phyloP scores from a whole-genome alignment of 37 sponge, comb jelly and placozoan species.

The Spongilla lacustris region DNA sequence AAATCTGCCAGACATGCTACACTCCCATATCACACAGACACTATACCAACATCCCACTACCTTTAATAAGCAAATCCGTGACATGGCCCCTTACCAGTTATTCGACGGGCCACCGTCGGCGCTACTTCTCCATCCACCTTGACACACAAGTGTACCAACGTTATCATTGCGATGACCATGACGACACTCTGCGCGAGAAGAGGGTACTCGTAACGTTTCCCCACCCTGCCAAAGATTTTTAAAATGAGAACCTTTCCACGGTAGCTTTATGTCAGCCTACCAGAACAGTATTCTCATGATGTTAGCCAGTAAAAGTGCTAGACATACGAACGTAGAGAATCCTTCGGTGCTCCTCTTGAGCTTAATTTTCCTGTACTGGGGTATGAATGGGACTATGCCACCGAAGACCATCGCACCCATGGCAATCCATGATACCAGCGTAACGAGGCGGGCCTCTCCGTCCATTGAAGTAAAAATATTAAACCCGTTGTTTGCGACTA shows the following conservation, averaged over 20 bases:
- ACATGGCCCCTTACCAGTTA: constrained; percentile 14
- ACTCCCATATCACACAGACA: too few relatives aligned
- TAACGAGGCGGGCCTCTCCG: not conserved
- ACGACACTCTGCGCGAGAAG: constrained; percentile 90
- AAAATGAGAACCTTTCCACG: not conserved
- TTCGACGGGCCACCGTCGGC: constrained; percentile 19
- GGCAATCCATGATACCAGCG: constrained; percentile 38
- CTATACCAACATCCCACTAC: too few relatives aligned
- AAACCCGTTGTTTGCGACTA: not conserved
- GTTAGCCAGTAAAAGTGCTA: constrained; percentile 89
- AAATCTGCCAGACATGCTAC: too few relatives aligned
- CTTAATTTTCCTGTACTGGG: constrained; percentile 85
- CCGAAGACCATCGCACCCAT: constrained; percentile 88
- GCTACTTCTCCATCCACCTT: constrained; percentile 42
- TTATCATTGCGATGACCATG: constrained; percentile 86
- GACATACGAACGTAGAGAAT: constrained; percentile 92
- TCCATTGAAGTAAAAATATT: not conserved
- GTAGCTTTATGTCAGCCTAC: constrained; percentile 17
- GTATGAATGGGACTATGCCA: constrained; percentile 91
- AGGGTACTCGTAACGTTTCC: constrained; percentile 85
- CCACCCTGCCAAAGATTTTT: constrained; percentile 63
- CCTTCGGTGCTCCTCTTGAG: constrained; percentile 78
- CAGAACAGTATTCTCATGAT: constrained; percentile 93
- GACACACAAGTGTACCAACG: constrained; percentile 81
- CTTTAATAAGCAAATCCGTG: too few relatives aligned